Evolutionary conservation across 2,797 vertebrate genomes (phyloP).

Genomic region (Enteromius radiatus): DNA sequence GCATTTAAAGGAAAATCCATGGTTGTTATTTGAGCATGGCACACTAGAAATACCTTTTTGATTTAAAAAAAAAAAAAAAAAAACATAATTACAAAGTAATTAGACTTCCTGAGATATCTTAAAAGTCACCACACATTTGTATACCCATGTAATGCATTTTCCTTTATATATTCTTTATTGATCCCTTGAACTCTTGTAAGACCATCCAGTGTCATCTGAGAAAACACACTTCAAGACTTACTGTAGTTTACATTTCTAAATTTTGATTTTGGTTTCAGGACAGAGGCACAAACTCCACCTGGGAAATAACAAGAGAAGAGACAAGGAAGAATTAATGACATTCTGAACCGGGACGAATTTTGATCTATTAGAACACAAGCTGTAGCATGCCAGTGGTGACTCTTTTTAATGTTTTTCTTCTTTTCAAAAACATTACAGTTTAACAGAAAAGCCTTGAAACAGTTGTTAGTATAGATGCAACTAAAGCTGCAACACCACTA

Average conservation of each 20-base stretch:
- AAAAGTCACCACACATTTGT: neutral
- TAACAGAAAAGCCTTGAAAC: neutral
- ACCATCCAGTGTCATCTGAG: neutral
- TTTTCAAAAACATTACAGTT: neutral
- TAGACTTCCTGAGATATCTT: neutral
- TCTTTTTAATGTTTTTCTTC: neutral
- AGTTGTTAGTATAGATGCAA: neutral
- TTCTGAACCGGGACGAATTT: neutral
- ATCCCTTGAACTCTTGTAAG: neutral
- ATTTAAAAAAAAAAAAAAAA: neutral
- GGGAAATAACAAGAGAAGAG: constrained; percentile 77
- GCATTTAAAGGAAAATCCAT: neutral
- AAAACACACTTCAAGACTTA: neutral
- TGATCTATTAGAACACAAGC: neutral
- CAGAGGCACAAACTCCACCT: constrained; percentile 83
- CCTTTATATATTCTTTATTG: neutral
- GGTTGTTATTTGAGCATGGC: neutral
- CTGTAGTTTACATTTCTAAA: neutral
- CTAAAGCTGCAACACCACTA: neutral
- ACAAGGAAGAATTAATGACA: constrained; percentile 42
- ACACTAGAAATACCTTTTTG: neutral
- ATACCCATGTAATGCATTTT: neutral
- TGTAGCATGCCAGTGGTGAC: neutral
- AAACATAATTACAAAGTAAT: neutral
- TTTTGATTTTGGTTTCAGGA: constrained; percentile 77